Conservation (phyloP, 2,888 invertebrate genomes). For the Pristionchus maxplancki region DNA sequence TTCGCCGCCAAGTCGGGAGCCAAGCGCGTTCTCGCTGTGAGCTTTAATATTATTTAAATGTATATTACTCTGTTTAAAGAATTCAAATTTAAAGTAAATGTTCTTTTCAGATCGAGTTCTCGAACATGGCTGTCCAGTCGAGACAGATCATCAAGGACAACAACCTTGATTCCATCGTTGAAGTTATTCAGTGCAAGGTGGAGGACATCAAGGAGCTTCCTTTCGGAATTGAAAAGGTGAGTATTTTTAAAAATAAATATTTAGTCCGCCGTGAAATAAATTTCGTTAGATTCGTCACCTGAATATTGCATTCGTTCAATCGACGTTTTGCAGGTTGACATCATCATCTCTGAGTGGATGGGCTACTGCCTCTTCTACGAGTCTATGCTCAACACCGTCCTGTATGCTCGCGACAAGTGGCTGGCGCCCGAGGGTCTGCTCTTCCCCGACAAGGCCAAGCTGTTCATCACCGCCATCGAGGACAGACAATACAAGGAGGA, state of each 20-base stretch:
- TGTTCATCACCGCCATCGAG: slow-evolving; percentile 89
- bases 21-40: slow-evolving; percentile 89
- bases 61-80: background rate
- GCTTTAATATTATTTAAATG: slow-evolving; percentile 57
- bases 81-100: background rate
- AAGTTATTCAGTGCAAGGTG: slow-evolving; percentile 83
- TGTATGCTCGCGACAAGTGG: slow-evolving; percentile 98
- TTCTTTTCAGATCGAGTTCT: slow-evolving; percentile 88
- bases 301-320: too few species aligned
- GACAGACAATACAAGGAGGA: slow-evolving; percentile 99
- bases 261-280: too few species aligned
- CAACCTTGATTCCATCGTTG: slow-evolving; percentile 79
- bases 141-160: slow-evolving; percentile 90
- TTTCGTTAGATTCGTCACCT: too few species aligned
- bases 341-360: slow-evolving; percentile 90
- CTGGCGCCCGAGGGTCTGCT: slow-evolving; percentile 88
- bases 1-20: slow-evolving; percentile 99
- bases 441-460: slow-evolving; percentile 92
- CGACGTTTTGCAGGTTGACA: slow-evolving; percentile 88
- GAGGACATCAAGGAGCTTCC: slow-evolving; percentile 93
- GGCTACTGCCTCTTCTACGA: slow-evolving; percentile 95
- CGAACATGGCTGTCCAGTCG: slow-evolving; percentile 97
- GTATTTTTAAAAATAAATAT: too few species aligned
- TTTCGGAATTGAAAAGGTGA: slow-evolving; percentile 85
- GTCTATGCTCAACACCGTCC: slow-evolving; percentile 99